A percentile compares a stretch with the other conserved stretches of the same genome.
These are phyloP conservation scores for Orussus abietinus DNA, from an alignment of 1,140 invertebrate genomes.

Conservation along the genomic window DNA sequence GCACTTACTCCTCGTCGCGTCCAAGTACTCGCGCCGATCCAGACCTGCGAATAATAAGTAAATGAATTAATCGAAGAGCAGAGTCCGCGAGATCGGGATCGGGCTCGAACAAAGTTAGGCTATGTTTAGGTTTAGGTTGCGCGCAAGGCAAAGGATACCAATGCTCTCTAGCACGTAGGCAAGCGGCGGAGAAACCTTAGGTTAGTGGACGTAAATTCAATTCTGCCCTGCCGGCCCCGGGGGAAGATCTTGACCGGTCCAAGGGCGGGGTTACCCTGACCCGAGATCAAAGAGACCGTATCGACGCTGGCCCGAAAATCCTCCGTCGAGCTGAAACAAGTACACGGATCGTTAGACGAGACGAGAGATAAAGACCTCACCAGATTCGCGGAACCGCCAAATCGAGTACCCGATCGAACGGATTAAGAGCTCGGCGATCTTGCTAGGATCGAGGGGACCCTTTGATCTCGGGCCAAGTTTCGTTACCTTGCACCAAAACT, in stretches of 20 bases:
- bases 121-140: constrained; percentile 13
- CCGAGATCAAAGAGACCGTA: constrained; percentile 13
- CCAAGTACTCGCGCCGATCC: too few species aligned
- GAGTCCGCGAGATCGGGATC: constrained; percentile 4
- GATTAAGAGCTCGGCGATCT: too few species aligned
- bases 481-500: too few species aligned
- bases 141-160: constrained; percentile 18
- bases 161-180: constrained; percentile 28
- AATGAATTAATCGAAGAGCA: background rate
- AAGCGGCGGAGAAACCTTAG: too few species aligned
- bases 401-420: too few species aligned
- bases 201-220: too few species aligned
- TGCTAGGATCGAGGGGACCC: too few species aligned
- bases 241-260: constrained; percentile 5
- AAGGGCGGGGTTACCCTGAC: constrained; percentile 4
- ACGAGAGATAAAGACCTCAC: too few species aligned
- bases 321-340: constrained; percentile 7
- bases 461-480: too few species aligned
- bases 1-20: too few species aligned
- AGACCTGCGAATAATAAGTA: constrained; percentile 1
- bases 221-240: constrained; percentile 17
- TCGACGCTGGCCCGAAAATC: background rate
- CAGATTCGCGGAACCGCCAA: too few species aligned
- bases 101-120: constrained; percentile 16
- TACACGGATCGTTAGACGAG: background rate